Evolutionary conservation across 1,140 invertebrate genomes (phyloP).

Genomic region (Apis cerana): DNA sequence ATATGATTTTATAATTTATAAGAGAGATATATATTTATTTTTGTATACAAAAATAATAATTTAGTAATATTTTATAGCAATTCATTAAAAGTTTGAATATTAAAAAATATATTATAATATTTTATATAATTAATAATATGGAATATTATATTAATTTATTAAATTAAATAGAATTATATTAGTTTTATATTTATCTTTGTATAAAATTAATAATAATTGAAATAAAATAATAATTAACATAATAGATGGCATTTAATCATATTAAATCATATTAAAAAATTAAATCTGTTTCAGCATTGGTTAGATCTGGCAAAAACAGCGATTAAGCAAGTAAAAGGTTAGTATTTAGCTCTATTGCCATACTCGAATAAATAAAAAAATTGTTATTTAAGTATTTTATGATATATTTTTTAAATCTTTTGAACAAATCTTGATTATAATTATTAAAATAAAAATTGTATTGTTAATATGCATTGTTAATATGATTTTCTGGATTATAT

Average conservation of each 20-base stretch:
- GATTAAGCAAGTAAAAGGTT: conserved; percentile 97
- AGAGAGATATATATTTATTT: no score
- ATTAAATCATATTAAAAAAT: conserved; percentile 41
- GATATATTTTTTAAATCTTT: neutral
- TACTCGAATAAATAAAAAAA: neutral
- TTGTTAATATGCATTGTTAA: neutral
- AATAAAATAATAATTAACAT: neutral
- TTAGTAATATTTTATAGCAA: no score
- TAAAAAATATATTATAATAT: no score
- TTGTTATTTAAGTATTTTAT: neutral
- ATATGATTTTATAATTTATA: no score
- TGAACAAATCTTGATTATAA: neutral
- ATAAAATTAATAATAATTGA: neutral
- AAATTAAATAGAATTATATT: conserved; percentile 3
- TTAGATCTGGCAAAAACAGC: conserved; percentile 96
- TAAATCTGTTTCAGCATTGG: conserved; percentile 93
- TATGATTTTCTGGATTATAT: no score
- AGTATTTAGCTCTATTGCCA: conserved; percentile 64
- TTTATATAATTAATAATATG: neutral
- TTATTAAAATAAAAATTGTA: neutral
- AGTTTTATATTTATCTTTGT: neutral
- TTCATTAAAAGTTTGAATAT: no score
- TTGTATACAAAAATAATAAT: no score
- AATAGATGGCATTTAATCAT: conserved; percentile 39
- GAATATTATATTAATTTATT: neutral